Evolutionary conservation across 2,113 vertebrate species (phyloP).

Genomic region (Atractosteus spatula): DNA sequence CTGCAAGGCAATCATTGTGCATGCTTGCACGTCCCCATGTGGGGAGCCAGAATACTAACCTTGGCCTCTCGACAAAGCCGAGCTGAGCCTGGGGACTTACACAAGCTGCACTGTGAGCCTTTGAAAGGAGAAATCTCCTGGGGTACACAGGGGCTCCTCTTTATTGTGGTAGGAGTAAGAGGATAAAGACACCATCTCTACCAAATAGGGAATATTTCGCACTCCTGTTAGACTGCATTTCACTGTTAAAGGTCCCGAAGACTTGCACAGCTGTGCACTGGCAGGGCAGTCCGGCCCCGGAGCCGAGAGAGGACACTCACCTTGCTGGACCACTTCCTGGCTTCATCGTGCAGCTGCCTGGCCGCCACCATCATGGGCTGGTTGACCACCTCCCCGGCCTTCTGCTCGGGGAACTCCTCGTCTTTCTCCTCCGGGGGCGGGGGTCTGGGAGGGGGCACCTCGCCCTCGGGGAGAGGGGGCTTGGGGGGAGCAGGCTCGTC

Average conservation of each 20-base stretch:
- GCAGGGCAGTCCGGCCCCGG: no score
- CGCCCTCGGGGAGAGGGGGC: conserved; percentile 93
- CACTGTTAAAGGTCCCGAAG: not conserved
- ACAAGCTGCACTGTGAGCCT: not conserved
- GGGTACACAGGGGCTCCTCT: no score
- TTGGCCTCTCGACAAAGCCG: conserved; percentile 33
- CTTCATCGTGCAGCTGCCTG: conserved; percentile 93
- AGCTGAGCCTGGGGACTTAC: conserved; percentile 30
- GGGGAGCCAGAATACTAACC: conserved; percentile 43
- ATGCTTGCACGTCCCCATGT: not conserved
- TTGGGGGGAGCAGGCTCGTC: conserved; percentile 94
- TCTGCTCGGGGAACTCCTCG: conserved; percentile 95
- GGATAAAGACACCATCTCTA: conserved; percentile 13
- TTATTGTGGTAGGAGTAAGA: no score
- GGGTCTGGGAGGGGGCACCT: conserved; percentile 90
- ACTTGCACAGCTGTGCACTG: not conserved
- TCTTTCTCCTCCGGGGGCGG: conserved; percentile 97
- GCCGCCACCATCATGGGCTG: conserved; percentile 99
- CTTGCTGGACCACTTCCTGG: conserved; percentile 98
- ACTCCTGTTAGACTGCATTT: no score
- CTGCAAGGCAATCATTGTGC: not conserved
- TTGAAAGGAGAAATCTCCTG: not conserved
- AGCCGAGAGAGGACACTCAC: conserved; percentile 53
- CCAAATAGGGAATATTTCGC: not conserved
- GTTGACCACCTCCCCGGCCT: conserved; percentile 89